Percentiles rank a stretch among this genome's conserved stretches.
These are phyloP conservation scores for Amblyraja radiata DNA, from an alignment of 2,797 vertebrate species.

Conservation along the genomic window DNA sequence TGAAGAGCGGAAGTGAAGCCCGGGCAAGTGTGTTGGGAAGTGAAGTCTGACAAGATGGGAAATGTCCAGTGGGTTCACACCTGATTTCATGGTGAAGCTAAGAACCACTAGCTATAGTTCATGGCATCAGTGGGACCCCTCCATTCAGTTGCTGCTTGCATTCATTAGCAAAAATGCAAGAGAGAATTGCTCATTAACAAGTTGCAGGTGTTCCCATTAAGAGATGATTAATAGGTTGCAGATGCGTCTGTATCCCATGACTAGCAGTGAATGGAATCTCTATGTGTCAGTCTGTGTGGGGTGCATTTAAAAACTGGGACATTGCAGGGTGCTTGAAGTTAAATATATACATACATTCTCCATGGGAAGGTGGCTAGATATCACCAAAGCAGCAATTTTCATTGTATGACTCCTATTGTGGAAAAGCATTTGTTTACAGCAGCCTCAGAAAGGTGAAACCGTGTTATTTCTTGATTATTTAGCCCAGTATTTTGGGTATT, in stretches of 20 bases:
- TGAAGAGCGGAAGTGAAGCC: neutral
- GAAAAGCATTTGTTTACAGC: neutral
- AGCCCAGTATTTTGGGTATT: neutral
- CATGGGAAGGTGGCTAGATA: neutral
- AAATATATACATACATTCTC: neutral
- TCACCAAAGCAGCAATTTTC: constrained; percentile 26
- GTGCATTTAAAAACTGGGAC: constrained; percentile 32
- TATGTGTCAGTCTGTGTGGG: neutral
- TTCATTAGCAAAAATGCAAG: constrained; percentile 25
- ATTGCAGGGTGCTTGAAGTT: constrained; percentile 15
- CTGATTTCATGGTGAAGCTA: neutral
- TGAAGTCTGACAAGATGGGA: neutral
- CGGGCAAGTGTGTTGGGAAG: too few species aligned
- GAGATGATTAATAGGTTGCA: constrained; percentile 26
- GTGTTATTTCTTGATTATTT: constrained; percentile 22
- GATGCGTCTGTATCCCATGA: neutral
- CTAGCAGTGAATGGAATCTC: constrained; percentile 20
- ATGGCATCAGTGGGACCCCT: constrained; percentile 8
- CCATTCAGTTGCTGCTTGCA: constrained; percentile 1
- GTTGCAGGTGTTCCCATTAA: constrained; percentile 28
- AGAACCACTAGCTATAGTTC: neutral
- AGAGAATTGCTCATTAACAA: constrained; percentile 31
- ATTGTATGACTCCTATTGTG: constrained; percentile 21
- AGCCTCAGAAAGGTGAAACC: neutral
- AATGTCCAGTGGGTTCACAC: neutral